These are phyloP conservation scores for Crossocerus cetratus DNA, from an alignment of 2,888 invertebrate species.

Conservation along the genomic window DNA sequence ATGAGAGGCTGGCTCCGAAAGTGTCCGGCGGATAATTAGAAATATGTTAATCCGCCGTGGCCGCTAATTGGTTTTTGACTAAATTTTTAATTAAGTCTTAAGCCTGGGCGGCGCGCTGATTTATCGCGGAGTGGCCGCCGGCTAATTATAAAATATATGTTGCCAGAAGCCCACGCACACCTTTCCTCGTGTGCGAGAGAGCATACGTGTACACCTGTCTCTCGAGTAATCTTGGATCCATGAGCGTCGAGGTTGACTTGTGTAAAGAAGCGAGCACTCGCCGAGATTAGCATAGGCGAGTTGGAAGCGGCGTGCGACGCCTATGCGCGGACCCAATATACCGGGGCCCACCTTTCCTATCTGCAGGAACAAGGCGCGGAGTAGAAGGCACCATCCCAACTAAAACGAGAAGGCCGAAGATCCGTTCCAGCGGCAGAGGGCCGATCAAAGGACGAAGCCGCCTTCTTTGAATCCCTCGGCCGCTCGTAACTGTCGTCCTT, in stretches of 20 bases:
- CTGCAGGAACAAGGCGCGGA: conserved; percentile 32
- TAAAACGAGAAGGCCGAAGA: conserved; percentile 36
- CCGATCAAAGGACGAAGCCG: conserved; percentile 55
- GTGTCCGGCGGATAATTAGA: conserved; percentile 70
- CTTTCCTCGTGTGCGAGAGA: conserved; percentile 13
- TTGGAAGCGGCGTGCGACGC: conserved; percentile 24
- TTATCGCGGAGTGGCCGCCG: conserved; percentile 58
- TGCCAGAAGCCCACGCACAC: conserved; percentile 27
- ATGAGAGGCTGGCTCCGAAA: conserved; percentile 49
- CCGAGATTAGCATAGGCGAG: not conserved
- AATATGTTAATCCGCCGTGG: conserved; percentile 73
- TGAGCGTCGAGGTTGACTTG: conserved; percentile 30
- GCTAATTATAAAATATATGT: conserved; percentile 72
- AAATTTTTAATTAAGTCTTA: conserved; percentile 72
- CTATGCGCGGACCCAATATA: conserved; percentile 32
- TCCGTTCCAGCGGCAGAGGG: conserved; percentile 49
- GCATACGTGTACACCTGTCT: conserved; percentile 55
- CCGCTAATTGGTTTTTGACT: conserved; percentile 73
- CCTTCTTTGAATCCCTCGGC: conserved; percentile 52
- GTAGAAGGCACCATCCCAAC: conserved; percentile 22
- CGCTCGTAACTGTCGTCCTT: conserved; percentile 55
- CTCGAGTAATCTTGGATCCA: conserved; percentile 39
- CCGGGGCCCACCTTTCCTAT: conserved; percentile 41
- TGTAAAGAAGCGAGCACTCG: not conserved
- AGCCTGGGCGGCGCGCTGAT: conserved; percentile 69